Conservation (phyloP, 2,888 invertebrate species). For the Cephus pygmeus region DNA sequence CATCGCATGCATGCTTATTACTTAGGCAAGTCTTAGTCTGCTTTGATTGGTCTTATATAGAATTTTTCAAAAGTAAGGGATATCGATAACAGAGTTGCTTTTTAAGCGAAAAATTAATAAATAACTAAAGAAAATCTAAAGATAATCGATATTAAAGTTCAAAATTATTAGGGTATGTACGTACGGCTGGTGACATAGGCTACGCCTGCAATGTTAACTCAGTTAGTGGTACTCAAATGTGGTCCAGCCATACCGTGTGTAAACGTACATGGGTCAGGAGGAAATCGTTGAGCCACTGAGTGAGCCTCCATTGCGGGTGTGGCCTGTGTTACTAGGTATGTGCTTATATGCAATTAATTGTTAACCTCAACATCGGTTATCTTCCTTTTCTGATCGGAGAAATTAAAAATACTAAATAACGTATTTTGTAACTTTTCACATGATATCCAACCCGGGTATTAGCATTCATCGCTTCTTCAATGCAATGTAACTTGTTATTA, state of each 20-base stretch:
- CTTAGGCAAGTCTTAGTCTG: conserved; percentile 21
- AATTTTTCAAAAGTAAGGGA: not conserved
- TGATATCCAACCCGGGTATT: too few species aligned
- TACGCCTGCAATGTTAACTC: not conserved
- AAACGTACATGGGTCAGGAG: not conserved
- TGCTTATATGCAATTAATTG: not conserved
- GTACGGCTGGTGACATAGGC: not conserved
- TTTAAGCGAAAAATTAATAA: not conserved
- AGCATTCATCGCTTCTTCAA: not conserved
- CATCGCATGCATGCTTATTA: conserved; percentile 58
- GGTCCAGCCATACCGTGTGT: not conserved
- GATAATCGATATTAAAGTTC: not conserved
- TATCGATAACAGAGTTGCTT: too few species aligned
- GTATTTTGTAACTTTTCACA: not conserved
- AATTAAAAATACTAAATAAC: not conserved
- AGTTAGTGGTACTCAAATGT: not conserved
- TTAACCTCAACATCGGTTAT: not conserved
- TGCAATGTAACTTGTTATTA: not conserved
- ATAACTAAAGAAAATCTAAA: not conserved
- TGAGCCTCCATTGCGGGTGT: not conserved
- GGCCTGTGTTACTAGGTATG: not conserved
- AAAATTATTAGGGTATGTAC: not conserved
- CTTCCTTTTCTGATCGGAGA: not conserved
- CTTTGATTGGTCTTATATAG: not conserved
- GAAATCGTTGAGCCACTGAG: not conserved